Evolutionary conservation across 1,140 invertebrate genomes (phyloP), one percentile per base, ranked within the genome.

Genomic region (Teleopsis dalmanni): DNA sequence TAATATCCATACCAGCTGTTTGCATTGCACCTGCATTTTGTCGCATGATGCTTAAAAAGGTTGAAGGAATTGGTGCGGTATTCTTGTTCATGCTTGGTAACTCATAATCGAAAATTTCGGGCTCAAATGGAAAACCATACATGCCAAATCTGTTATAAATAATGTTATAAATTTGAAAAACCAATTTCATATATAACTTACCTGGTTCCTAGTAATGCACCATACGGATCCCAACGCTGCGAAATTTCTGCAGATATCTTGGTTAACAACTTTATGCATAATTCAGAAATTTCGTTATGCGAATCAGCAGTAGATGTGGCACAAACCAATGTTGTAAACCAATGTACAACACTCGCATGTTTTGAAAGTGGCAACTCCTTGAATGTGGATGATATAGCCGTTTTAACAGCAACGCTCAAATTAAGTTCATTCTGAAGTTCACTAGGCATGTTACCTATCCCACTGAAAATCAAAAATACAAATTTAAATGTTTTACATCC

Each of bases 111-210:
- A 94, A 95, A 27, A 93, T 74, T 58, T 88, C 87, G 3, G 84
- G 81, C 64, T 94, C 91, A 58, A 93, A 84, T 7, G 90, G 90
- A 40, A 83, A 83, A 4, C 88, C 88, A 69, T 92, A 92, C 5
- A 94, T 73, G 10, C 91, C 91, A 71, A 90, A 93, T 58, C 88
- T 87, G 59, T 16, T 51, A 47, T 29, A 40, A 48, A 27, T 14
- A 45, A 43, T 48, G 27, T 8, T 29, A 29, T 29, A 8, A 29
- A 7, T n/a, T 29, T 21, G 9, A 43, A 4, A 31, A 29, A 18
- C 19, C 22, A 11, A 22, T 40, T 22, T 40, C 11, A 11, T 40
- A 23, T 13, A 40, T 9, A 3, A 11, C 13, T 22, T 64, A 87
- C 83, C 85, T 85, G 38, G 89, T 85, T 47, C 87, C 78, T 2